These are phyloP conservation scores for Strigamia maritima DNA, from an alignment of 2,888 invertebrate genomes.

Conservation along the genomic window DNA sequence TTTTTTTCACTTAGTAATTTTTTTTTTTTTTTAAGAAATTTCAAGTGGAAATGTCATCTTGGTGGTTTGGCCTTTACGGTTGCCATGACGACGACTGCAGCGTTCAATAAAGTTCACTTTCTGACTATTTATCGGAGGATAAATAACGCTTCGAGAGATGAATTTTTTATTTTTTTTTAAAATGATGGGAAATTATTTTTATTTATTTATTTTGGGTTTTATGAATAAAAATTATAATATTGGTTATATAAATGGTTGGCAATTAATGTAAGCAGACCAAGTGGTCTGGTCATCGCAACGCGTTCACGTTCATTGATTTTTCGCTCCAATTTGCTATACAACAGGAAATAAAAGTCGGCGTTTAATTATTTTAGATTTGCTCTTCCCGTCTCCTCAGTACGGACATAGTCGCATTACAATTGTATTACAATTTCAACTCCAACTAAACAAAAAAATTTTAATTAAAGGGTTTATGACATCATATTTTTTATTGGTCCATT, in stretches of 20 bases:
- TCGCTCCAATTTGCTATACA: neutral
- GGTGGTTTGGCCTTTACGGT: neutral
- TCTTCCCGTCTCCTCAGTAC: neutral
- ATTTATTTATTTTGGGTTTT: neutral
- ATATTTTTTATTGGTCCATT: too few relatives aligned
- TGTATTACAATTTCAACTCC: too few relatives aligned
- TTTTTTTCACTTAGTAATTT: too few relatives aligned
- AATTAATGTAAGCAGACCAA: neutral
- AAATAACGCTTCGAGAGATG: neutral
- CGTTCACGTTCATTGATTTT: neutral
- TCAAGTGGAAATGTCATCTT: neutral
- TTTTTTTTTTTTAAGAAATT: too few relatives aligned
- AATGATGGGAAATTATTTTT: neutral
- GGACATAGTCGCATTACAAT: neutral
- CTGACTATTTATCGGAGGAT: neutral
- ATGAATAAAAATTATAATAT: neutral
- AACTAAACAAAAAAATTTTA: too few relatives aligned
- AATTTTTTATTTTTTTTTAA: too few relatives aligned
- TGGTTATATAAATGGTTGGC: neutral
- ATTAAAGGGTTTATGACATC: too few relatives aligned
- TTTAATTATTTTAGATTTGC: slow-evolving; percentile 26
- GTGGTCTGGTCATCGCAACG: neutral
- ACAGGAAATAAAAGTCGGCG: neutral
- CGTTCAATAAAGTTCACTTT: neutral
- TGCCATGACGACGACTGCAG: neutral